Percentiles rank a stretch among this genome's conserved stretches.
Evolutionary conservation across 1,140 invertebrate species (phyloP).

Genomic region (Dolichoris vasculosae): DNA sequence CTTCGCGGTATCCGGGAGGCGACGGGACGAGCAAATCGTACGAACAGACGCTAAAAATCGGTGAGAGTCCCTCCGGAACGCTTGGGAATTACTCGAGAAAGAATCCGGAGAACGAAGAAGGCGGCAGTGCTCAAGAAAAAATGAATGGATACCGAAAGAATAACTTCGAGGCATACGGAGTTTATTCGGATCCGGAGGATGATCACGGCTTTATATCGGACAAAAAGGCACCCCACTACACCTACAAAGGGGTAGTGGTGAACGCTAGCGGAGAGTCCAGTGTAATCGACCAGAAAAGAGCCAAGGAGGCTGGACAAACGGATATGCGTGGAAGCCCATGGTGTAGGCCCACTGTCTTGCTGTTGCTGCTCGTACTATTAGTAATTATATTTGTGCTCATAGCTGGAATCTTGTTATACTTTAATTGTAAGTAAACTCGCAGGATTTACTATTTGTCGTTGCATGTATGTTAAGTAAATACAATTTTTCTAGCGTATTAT

Average conservation of each 20-base stretch:
- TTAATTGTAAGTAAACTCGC: constrained; percentile 76
- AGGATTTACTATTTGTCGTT: not conserved
- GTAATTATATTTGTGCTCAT: constrained; percentile 77
- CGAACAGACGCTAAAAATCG: constrained; percentile 71
- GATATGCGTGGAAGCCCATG: constrained; percentile 69
- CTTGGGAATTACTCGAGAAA: constrained; percentile 62
- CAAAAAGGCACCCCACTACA: constrained; percentile 70
- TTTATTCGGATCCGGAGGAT: constrained; percentile 75
- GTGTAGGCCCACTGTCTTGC: constrained; percentile 75
- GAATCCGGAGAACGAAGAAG: constrained; percentile 65
- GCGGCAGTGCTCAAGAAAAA: constrained; percentile 60
- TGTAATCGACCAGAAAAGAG: constrained; percentile 70
- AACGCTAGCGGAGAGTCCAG: constrained; percentile 74
- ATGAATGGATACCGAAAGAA: constrained; percentile 73
- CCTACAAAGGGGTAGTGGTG: constrained; percentile 75
- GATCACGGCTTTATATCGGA: constrained; percentile 74
- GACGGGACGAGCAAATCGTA: constrained; percentile 63
- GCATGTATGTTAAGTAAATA: constrained; percentile 19
- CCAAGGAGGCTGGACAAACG: constrained; percentile 63
- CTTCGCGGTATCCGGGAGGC: constrained; percentile 62
- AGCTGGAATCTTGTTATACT: constrained; percentile 77
- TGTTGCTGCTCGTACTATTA: constrained; percentile 75
- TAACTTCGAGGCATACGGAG: constrained; percentile 75
- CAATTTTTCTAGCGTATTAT: not conserved
- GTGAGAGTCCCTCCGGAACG: constrained; percentile 61